Evolutionary conservation across 2,888 invertebrate species (phyloP), one percentile per base, ranked within the genome.

Genomic region (Eristalis intricaria): DNA sequence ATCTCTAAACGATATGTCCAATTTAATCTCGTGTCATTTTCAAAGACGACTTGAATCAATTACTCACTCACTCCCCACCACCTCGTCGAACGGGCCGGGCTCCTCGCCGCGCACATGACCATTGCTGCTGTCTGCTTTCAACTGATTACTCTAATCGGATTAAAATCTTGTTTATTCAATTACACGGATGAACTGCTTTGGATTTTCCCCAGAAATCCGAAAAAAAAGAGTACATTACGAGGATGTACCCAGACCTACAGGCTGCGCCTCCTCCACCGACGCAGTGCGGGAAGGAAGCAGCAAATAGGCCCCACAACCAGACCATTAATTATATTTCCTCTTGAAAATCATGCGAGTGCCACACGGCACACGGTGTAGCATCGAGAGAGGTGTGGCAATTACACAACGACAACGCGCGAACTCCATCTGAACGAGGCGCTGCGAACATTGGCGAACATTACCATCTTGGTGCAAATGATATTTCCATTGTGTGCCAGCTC

Each of bases 281-380:
- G 70, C 83, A 26, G 1, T 26, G 26, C 26, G 26, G 26, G 26
- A 26, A 3, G 3, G 26, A 26, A 26, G 26, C 26, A 78, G 38
- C 64, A 64, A 58, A 75, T 8, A 80, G 77, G 68, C 61, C 78
- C 71, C 56, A n/a, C 35, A 38, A 87, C 71, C 84, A 50, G 64
- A 75, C 84, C 80, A 84, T 84, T 76, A 87, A 87, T 87, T 84
- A 79, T 84, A 69, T 87, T 84, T 87, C 87, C 87, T 80, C 80
- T 71, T 80, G 63, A 84, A 87, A 87, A 87, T 87, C 87, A 87
- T 87, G 19, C 50, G 50, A 50, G 50, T 19, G 19, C 50, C 50
- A 50, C 50, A 19, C 8, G 13, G 38, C 38, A 13, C 13, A 13
- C 13, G 32, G 32, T 32, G 32, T 7, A 32, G 5, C 32, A 4